A percentile compares a stretch with the other conserved stretches of the same genome.
phyloP scores from a whole-genome alignment of 2,797 vertebrate species.

The Adrianichthys oophorus region DNA sequence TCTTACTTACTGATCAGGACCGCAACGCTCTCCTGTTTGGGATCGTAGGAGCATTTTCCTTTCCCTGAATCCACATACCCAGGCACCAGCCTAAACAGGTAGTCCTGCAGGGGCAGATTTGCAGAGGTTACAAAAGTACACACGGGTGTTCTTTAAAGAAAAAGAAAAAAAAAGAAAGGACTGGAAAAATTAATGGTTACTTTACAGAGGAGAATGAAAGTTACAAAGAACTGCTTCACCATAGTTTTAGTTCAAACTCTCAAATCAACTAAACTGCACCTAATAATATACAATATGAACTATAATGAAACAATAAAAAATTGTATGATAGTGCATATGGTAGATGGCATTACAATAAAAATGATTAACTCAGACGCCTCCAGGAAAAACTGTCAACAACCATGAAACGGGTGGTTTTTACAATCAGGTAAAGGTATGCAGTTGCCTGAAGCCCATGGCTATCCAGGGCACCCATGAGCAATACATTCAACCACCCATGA shows the following conservation, averaged over 20 bases:
- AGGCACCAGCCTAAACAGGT: slow-evolving; percentile 84
- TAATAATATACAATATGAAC: too few species aligned
- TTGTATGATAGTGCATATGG: not conserved
- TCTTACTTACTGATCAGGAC: slow-evolving; percentile 84
- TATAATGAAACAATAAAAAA: not conserved
- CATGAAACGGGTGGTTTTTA: too few species aligned
- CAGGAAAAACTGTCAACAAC: not conserved
- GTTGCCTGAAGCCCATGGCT: too few species aligned
- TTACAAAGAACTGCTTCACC: too few species aligned
- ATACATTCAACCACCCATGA: too few species aligned
- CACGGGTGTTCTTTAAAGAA: not conserved
- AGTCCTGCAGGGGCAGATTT: slow-evolving; percentile 75
- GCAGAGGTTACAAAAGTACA: not conserved
- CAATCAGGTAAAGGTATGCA: too few species aligned
- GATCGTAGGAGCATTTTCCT: slow-evolving; percentile 87
- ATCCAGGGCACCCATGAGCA: too few species aligned
- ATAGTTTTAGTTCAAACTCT: too few species aligned
- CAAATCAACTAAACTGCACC: too few species aligned
- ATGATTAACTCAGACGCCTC: not conserved
- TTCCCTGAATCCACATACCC: slow-evolving; percentile 83
- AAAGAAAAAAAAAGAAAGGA: too few species aligned
- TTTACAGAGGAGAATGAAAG: too few species aligned
- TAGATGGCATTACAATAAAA: not conserved
- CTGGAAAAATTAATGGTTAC: too few species aligned
- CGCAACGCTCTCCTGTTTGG: slow-evolving; percentile 82